These are phyloP conservation scores for Drosophila testacea DNA, from an alignment of 2,888 invertebrate genomes.

Conservation along the genomic window DNA sequence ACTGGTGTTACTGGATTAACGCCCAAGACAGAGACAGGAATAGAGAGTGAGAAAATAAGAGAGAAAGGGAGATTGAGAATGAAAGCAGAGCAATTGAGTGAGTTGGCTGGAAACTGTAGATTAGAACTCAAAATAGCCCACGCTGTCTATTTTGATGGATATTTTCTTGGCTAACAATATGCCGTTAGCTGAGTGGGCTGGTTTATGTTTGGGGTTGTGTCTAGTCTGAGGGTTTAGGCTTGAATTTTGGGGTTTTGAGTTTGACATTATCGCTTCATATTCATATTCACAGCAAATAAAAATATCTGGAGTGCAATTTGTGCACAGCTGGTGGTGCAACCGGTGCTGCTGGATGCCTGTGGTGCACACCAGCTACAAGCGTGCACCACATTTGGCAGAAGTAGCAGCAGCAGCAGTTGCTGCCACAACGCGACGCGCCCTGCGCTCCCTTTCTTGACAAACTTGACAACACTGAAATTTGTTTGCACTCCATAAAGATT, in stretches of 20 bases:
- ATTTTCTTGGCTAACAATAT: conserved; percentile 32
- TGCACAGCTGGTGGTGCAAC: conserved; percentile 79
- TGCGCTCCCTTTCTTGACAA: conserved; percentile 7
- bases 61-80: not conserved
- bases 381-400: conserved; percentile 30
- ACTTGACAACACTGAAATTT: conserved; percentile 75
- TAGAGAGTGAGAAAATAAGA: not conserved
- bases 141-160: conserved; percentile 42
- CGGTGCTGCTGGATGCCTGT: conserved; percentile 60
- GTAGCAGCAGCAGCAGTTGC: conserved; percentile 24
- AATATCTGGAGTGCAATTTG: conserved; percentile 79
- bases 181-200: conserved; percentile 28
- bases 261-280: conserved; percentile 12
- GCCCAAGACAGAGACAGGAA: conserved; percentile 21
- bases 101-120: not conserved
- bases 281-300: conserved; percentile 80
- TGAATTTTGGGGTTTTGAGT: conserved; percentile 1
- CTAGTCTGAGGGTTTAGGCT: not conserved
- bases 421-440: conserved; percentile 7
- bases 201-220: not conserved
- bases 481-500: conserved; percentile 82
- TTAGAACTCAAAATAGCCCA: conserved; percentile 20
- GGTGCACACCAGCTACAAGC: conserved; percentile 39
- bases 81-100: conserved; percentile 18
- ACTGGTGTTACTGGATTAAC: conserved; percentile 75